These are phyloP conservation scores for Psix sp. DNA, from an alignment of 1,140 invertebrate species.

Conservation along the genomic window DNA sequence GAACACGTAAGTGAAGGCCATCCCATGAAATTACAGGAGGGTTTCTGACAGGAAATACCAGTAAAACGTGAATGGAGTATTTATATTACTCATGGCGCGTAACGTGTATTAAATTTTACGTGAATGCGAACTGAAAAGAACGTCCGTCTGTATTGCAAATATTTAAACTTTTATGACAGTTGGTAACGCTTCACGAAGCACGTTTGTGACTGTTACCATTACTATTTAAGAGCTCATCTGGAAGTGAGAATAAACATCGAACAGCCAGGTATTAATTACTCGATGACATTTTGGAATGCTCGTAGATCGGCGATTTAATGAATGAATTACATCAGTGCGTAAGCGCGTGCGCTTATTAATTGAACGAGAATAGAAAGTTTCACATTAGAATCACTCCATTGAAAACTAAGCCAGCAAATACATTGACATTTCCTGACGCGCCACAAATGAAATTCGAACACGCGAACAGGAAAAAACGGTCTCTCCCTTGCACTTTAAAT, in stretches of 20 bases:
- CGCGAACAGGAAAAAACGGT: background rate
- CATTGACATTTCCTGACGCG: no score
- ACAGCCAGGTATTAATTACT: no score
- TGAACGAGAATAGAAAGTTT: no score
- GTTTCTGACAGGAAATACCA: slow-evolving; percentile 65
- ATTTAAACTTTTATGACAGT: slow-evolving; percentile 53
- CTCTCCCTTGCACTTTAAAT: background rate
- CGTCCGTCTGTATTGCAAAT: slow-evolving; percentile 36
- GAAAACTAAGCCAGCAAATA: no score
- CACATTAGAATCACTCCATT: no score
- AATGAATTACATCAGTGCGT: no score
- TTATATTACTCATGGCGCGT: slow-evolving; percentile 61
- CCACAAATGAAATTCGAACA: slow-evolving; percentile 2
- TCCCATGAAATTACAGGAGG: slow-evolving; percentile 63
- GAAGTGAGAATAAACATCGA: no score
- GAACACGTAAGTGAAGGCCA: slow-evolving; percentile 49
- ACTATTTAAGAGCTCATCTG: no score
- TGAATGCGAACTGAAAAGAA: slow-evolving; percentile 48
- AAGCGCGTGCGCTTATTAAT: no score
- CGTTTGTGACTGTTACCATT: no score
- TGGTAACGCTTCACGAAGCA: slow-evolving; percentile 42
- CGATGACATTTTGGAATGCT: no score
- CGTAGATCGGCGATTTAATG: no score
- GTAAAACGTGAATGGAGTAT: slow-evolving; percentile 65
- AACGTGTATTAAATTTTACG: slow-evolving; percentile 56